Base-by-base conservation (phyloP, 2,797 vertebrate species). In the Oreortyx pictus region DNA sequence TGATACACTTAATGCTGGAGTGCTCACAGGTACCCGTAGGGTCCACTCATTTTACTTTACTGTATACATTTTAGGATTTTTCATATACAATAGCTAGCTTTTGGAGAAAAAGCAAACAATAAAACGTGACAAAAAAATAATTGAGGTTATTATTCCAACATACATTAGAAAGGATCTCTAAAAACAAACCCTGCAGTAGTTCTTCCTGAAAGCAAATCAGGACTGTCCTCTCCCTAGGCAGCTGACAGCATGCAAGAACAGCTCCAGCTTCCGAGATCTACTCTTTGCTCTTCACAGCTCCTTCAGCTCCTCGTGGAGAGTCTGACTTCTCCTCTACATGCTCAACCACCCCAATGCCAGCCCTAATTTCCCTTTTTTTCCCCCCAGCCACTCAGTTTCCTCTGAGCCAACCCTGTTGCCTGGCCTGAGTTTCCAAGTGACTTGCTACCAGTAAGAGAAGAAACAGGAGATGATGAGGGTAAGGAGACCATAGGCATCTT, bases 381-480 rank as follows among this genome's bases (percentile, higher is more conserved):
- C 4, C 4, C 25, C 5, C 59, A 70, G 49, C 50, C 24, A 41
- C 18, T n/a, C 14, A 7, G 20, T 75, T 82, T 71, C 43, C 43
- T 43, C 22, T 37, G 52, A 86, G 11, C 31, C 2, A 57, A 14
- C 2, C 22, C 33, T 31, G 4, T 14, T 70, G 27, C 17, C 20
- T 37, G 8, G 19, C 24, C 68, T 49, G 17, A 67, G 49, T 64
- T 76, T 71, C 31, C 33, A 79, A 46, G 5, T 27, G 31, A 86
- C 43, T 56, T 80, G 13, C 37, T 68, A 12, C 18, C 7, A 80
- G 49, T 35, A 80, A 60, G 2, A 8, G 19, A 66, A 37, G 29
- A 37, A 33, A 54, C 5, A 13, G 23, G 8, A 46, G 8, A 2
- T 41, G 24, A 1, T 23, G 17, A 17, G 6, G 2, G 5, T 6